Evolutionary conservation across 2,888 invertebrate species (phyloP).

Genomic region (Cheilosia scutellata): DNA sequence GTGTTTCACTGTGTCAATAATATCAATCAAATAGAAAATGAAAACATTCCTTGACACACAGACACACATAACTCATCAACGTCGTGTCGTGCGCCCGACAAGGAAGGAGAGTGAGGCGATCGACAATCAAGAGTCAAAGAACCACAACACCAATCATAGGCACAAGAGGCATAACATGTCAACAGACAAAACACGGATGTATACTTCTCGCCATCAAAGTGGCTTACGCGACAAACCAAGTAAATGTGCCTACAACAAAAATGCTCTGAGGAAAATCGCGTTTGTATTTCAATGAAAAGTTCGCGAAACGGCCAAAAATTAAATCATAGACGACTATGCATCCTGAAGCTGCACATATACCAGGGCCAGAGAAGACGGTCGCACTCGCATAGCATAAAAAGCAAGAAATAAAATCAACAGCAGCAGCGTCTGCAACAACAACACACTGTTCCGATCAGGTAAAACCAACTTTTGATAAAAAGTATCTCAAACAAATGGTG

Average conservation of each 20-base stretch:
- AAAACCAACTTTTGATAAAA: slow-evolving; percentile 69
- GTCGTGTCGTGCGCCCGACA: slow-evolving; percentile 30
- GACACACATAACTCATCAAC: slow-evolving; percentile 55
- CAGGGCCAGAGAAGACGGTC: slow-evolving; percentile 42
- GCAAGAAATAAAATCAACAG: slow-evolving; percentile 45
- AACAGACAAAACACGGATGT: slow-evolving; percentile 75
- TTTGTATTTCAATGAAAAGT: slow-evolving; percentile 59
- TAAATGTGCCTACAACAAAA: slow-evolving; percentile 24
- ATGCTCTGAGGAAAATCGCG: slow-evolving; percentile 50
- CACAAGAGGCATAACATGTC: slow-evolving; percentile 65
- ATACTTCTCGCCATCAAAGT: slow-evolving; percentile 61
- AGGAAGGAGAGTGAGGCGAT: slow-evolving; percentile 20
- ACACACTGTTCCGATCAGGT: slow-evolving; percentile 59
- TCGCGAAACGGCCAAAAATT: slow-evolving; percentile 69
- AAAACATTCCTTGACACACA: slow-evolving; percentile 74
- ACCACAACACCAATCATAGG: slow-evolving; percentile 55
- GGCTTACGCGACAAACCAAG: slow-evolving; percentile 66
- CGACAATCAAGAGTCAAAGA: slow-evolving; percentile 69
- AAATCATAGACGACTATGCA: slow-evolving; percentile 66
- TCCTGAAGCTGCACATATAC: slow-evolving; percentile 58
- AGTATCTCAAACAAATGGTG: slow-evolving; percentile 75
- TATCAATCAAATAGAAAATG: slow-evolving; percentile 75
- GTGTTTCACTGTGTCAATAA: slow-evolving; percentile 73
- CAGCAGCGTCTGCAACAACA: slow-evolving; percentile 1
- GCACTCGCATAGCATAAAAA: slow-evolving; percentile 8